phyloP scores from a whole-genome alignment of 1,140 invertebrate genomes.

The Homarus americanus region DNA sequence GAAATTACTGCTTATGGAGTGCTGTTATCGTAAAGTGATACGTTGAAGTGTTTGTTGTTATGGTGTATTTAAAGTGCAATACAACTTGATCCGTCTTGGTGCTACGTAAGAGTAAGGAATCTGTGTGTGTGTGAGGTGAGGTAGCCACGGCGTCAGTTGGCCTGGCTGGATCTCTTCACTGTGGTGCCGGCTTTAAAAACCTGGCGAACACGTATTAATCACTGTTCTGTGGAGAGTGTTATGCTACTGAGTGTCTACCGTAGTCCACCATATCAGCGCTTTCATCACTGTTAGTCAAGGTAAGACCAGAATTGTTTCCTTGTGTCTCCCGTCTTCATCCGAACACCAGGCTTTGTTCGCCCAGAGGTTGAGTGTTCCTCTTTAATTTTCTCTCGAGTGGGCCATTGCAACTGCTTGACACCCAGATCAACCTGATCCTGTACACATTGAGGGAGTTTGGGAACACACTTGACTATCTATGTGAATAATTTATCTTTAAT shows the following conservation, averaged over 20 bases:
- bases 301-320: background rate
- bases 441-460: too few relatives aligned
- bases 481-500: too few relatives aligned
- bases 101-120: conserved; percentile 5
- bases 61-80: conserved; percentile 2
- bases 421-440: too few relatives aligned
- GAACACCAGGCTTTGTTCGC: conserved; percentile 9
- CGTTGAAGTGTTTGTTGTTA: conserved; percentile 7
- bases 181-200: conserved; percentile 54
- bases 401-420: too few relatives aligned
- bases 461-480: too few relatives aligned
- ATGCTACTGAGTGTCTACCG: background rate
- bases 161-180: conserved; percentile 8
- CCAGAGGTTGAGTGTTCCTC: conserved; percentile 12
- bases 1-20: conserved; percentile 20
- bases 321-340: background rate
- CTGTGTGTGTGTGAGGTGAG: conserved; percentile 49
- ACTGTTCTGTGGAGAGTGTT: conserved; percentile 47
- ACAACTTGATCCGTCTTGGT: conserved; percentile 17
- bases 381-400: background rate
- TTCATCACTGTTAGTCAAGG: background rate
- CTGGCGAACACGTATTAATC: conserved; percentile 48
- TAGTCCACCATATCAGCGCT: background rate
- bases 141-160: conserved; percentile 56
- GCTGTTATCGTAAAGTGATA: background rate